phyloP scores from a whole-genome alignment of 2,113 vertebrate species.

The Chlamydotis undulata region DNA sequence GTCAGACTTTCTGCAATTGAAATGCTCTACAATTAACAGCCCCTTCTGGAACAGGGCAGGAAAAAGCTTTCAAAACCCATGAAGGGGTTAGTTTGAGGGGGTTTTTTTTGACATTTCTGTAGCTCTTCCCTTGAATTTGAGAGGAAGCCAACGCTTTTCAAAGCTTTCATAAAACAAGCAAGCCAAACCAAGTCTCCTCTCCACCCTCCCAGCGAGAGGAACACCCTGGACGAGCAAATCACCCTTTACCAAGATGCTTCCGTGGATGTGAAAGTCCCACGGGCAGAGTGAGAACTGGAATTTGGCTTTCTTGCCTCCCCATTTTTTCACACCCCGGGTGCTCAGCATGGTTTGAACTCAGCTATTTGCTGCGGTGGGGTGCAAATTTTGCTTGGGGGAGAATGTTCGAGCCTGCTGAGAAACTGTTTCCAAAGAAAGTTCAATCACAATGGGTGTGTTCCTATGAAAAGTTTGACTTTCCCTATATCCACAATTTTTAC shows the following conservation, averaged over 20 bases:
- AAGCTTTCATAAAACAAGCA: conserved; percentile 14
- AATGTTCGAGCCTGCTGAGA: neutral
- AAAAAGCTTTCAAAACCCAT: conserved; percentile 19
- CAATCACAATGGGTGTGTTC: neutral
- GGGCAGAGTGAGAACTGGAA: neutral
- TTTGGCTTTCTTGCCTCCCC: neutral
- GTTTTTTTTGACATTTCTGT: neutral
- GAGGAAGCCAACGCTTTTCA: conserved; percentile 28
- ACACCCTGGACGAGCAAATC: neutral
- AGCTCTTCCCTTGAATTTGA: neutral
- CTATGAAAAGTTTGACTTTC: neutral
- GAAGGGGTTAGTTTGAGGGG: neutral
- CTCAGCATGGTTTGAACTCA: neutral
- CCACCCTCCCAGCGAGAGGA: neutral
- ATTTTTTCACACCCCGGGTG: neutral
- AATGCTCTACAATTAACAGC: neutral
- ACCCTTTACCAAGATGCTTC: neutral
- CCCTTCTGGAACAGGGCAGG: neutral
- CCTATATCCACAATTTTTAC: neutral
- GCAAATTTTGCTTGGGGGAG: neutral
- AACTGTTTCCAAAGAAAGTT: neutral
- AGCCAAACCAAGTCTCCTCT: neutral
- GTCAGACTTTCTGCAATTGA: conserved; percentile 2
- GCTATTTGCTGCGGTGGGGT: neutral
- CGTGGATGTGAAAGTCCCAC: neutral